Evolutionary conservation across 1,140 invertebrate species (phyloP).

Genomic region (Catajapyx aquilonaris): DNA sequence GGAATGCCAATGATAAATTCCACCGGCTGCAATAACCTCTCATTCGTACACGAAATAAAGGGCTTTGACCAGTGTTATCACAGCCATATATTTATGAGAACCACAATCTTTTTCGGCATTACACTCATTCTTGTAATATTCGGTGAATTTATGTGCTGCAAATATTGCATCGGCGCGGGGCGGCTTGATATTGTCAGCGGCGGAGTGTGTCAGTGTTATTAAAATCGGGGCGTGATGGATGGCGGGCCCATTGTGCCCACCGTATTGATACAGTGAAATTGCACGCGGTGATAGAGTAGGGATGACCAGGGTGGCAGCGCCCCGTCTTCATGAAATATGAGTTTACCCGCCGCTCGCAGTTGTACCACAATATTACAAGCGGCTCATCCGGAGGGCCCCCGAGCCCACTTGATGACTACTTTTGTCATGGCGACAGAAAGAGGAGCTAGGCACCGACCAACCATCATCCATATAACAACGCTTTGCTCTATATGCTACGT

Average conservation of each 20-base stretch:
- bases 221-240: constrained; percentile 14
- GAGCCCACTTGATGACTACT: background rate
- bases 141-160: constrained; percentile 14
- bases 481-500: too few species aligned
- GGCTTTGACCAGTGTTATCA: constrained; percentile 17
- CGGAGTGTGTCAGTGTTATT: constrained; percentile 11
- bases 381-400: background rate
- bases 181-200: background rate
- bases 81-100: constrained; percentile 17
- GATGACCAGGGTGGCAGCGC: constrained; percentile 1
- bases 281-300: constrained; percentile 2
- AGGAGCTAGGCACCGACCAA: too few species aligned
- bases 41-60: constrained; percentile 15
- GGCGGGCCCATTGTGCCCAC: constrained; percentile 4
- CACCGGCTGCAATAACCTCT: constrained; percentile 13
- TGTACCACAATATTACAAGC: too few species aligned
- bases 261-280: constrained; percentile 4
- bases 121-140: constrained; percentile 14
- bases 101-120: constrained; percentile 10
- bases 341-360: too few species aligned
- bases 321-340: constrained; percentile 2
- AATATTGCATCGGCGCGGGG: constrained; percentile 12
- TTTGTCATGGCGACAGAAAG: background rate
- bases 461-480: too few species aligned
- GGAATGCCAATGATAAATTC: constrained; percentile 15